Evolutionary conservation across 2,888 invertebrate species (phyloP).

Genomic region (Argyresthia albistria): DNA sequence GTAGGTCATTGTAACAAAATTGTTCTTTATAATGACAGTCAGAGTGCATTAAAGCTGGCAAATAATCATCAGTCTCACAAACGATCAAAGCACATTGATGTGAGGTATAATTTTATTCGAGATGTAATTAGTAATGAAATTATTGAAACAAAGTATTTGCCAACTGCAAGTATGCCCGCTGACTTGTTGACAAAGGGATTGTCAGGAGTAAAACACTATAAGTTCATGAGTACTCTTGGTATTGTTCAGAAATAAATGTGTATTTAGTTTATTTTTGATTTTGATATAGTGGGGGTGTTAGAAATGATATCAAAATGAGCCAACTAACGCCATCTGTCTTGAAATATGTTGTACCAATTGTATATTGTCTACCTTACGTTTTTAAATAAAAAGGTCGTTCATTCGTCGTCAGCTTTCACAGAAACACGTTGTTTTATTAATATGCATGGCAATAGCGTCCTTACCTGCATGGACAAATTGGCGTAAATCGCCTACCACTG

Average conservation of each 20-base stretch:
- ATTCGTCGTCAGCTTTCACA: no score
- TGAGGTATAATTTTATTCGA: not conserved
- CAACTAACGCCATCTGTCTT: no score
- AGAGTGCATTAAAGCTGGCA: slow-evolving; percentile 10
- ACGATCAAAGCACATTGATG: slow-evolving; percentile 3
- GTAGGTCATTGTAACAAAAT: slow-evolving; percentile 7
- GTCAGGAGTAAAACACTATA: slow-evolving; percentile 4
- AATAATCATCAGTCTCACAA: slow-evolving; percentile 5
- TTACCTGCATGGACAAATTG: no score
- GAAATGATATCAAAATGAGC: no score
- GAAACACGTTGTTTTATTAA: no score
- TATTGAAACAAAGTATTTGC: slow-evolving; percentile 5
- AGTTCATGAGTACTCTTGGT: slow-evolving; percentile 4
- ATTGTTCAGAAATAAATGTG: not conserved
- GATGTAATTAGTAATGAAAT: slow-evolving; percentile 1
- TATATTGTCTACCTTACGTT: no score
- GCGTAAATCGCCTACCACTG: no score
- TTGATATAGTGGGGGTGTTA: no score
- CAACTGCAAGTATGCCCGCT: slow-evolving; percentile 7
- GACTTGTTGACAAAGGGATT: slow-evolving; percentile 7
- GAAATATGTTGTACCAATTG: no score
- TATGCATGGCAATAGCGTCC: no score
- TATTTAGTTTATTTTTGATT: no score
- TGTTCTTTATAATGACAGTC: slow-evolving; percentile 8
- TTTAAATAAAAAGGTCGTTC: no score